Base-by-base conservation (phyloP, 2,797 vertebrate genomes). In the Clarias pachynema region DNA sequence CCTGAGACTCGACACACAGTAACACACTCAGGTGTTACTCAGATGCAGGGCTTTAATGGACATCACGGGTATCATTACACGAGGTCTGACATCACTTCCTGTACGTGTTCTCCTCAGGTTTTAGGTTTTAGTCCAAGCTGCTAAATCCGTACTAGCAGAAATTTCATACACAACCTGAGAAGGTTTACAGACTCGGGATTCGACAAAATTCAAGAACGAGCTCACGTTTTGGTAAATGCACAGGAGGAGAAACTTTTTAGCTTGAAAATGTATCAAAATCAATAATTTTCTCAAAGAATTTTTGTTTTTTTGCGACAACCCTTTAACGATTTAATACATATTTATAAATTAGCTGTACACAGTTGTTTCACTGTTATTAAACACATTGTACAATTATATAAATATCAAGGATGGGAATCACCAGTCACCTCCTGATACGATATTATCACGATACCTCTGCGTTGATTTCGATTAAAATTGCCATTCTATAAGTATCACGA, bases 1-100 rank as follows among this genome's bases (percentile, higher is more conserved):
- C 80, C 80, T 44, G 79, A 86, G 70, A 82, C 34, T 49, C 56
- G 26, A 49, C 72, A 82, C 24, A 78, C 79, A 59, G 59, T n/a
- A 65, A 84, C 20, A 44, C 24, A 14, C 29, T 70, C n/a, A 12
- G 31, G 20, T 49, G 26, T 26, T 37, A 37, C 34, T 37, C 34
- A 37, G 3, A 62, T 40, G 40, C 57, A 40, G 31, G 77, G n/a
- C 65, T 59, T 65, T 78, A 37, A 29, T 60, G 74, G 53, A 40
- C 83, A 59, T 44, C 12, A 20, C 24, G 44, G 62, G 73, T 37
- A 53, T 78, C 15, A 68, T 78, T 62, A 84, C 12, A 12, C 44
- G 2, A 56, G 60, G 78, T 37, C 6, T 80, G 26, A 8, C 60
- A 26, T 63, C 62, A 59, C 56, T 60, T 78, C 18, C 74, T 59